phyloP scores from a whole-genome alignment of 2,797 vertebrate genomes.

The Mallotus villosus region DNA sequence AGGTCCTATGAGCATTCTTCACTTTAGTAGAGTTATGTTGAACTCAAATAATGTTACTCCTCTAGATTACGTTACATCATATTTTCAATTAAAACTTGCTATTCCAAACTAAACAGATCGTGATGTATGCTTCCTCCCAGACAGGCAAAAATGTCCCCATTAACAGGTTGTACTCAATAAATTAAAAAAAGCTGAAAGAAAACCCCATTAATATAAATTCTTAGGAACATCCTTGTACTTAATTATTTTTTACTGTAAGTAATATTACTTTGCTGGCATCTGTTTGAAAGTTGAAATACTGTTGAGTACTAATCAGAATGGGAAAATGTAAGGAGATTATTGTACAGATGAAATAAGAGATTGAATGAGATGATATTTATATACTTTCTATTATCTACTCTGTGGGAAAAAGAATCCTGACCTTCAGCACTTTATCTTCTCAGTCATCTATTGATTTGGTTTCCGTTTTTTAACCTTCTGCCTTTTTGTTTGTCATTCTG shows the following conservation, averaged over 20 bases:
- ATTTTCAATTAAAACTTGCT: not conserved
- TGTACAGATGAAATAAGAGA: slow-evolving; percentile 26
- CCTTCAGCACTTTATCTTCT: slow-evolving; percentile 58
- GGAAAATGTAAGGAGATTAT: slow-evolving; percentile 6
- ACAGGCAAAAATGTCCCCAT: not conserved
- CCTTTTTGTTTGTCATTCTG: slow-evolving; percentile 68
- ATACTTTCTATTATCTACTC: slow-evolving; percentile 65
- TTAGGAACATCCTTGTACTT: too few species aligned
- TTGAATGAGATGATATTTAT: slow-evolving; percentile 54
- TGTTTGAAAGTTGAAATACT: not conserved
- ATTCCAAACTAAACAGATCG: not conserved
- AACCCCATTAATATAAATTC: too few species aligned
- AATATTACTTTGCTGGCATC: too few species aligned
- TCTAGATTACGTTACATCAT: too few species aligned
- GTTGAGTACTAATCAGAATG: not conserved
- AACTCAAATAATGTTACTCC: too few species aligned
- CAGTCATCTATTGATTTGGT: slow-evolving; percentile 75
- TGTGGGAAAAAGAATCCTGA: slow-evolving; percentile 51
- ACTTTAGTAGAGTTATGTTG: too few species aligned
- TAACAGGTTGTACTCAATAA: not conserved
- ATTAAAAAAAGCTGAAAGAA: not conserved
- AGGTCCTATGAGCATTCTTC: not conserved
- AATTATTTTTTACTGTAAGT: too few species aligned
- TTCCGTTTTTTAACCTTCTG: slow-evolving; percentile 70
- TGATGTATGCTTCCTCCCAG: too few species aligned